Percentiles rank a stretch among this genome's conserved stretches.
Conservation (phyloP, 2,888 invertebrate genomes). For the Pteria penguin region DNA sequence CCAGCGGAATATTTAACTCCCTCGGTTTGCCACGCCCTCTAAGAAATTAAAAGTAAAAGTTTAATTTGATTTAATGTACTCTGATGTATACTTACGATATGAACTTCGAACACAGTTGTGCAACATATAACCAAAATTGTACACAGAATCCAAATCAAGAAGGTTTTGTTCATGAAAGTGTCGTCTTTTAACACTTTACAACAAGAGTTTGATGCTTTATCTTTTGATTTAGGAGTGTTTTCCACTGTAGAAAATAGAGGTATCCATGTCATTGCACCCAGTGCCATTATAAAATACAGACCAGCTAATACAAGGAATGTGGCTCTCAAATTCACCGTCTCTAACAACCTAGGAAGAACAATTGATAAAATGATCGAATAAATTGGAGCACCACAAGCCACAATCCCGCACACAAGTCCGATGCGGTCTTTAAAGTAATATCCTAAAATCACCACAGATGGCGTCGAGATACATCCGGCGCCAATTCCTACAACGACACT, state of each 20-base stretch:
- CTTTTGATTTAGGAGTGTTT: slow-evolving; percentile 86
- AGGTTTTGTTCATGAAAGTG: too few relatives aligned
- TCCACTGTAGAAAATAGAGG: too few relatives aligned
- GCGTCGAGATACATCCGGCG: neutral
- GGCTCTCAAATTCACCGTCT: neutral
- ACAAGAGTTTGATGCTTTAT: slow-evolving; percentile 87
- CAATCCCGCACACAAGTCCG: neutral
- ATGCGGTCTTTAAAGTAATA: neutral
- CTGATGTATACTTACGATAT: too few relatives aligned
- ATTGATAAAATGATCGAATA: neutral
- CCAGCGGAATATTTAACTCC: too few relatives aligned
- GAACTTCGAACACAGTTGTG: too few relatives aligned
- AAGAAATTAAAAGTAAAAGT: too few relatives aligned
- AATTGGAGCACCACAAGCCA: neutral
- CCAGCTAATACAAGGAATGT: neutral
- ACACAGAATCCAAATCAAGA: slow-evolving; percentile 71
- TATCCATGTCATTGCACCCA: neutral
- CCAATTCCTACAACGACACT: neutral
- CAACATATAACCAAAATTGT: too few relatives aligned
- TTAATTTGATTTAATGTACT: too few relatives aligned
- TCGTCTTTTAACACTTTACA: too few relatives aligned
- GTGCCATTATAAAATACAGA: neutral
- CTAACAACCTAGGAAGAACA: neutral
- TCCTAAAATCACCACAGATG: neutral
- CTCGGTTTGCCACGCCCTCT: too few relatives aligned